Conservation (phyloP, 92 coral and sea anemone species). For the Desmophyllum pertusum region DNA sequence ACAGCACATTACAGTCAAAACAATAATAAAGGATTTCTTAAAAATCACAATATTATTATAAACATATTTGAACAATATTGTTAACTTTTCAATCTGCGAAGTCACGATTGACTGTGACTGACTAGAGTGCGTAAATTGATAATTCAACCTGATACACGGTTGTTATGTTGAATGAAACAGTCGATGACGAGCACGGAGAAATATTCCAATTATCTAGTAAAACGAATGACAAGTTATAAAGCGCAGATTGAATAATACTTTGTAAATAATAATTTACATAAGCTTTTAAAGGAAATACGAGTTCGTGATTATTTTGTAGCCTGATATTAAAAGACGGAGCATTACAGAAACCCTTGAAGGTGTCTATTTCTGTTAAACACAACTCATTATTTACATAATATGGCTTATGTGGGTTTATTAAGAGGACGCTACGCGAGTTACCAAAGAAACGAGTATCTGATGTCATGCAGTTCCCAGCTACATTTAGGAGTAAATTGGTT, state of each 20-base stretch:
- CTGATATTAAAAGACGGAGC: background rate
- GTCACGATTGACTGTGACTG: background rate
- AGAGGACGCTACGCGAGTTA: constrained; percentile 33
- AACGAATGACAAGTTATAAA: background rate
- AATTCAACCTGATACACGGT: background rate
- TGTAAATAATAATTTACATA: constrained; percentile 7
- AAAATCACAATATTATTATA: background rate
- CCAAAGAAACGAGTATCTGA: constrained; percentile 50
- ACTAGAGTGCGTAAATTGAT: background rate
- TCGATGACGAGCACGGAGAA: background rate
- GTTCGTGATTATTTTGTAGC: background rate
- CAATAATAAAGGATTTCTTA: background rate
- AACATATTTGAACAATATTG: background rate
- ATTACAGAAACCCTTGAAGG: background rate
- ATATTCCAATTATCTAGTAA: constrained; percentile 13
- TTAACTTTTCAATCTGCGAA: background rate
- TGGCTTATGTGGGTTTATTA: background rate
- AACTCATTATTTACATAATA: background rate
- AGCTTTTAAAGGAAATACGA: too few species aligned
- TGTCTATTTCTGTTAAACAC: too few species aligned
- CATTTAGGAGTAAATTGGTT: too few species aligned
- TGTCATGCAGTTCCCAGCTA: too few species aligned
- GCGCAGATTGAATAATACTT: background rate
- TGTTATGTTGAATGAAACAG: background rate
- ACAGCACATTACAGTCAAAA: background rate